A percentile compares a stretch with the other conserved stretches of the same genome.
Evolutionary conservation across 2,888 invertebrate genomes (phyloP).

Genomic region (Pseudococcus longispinus): DNA sequence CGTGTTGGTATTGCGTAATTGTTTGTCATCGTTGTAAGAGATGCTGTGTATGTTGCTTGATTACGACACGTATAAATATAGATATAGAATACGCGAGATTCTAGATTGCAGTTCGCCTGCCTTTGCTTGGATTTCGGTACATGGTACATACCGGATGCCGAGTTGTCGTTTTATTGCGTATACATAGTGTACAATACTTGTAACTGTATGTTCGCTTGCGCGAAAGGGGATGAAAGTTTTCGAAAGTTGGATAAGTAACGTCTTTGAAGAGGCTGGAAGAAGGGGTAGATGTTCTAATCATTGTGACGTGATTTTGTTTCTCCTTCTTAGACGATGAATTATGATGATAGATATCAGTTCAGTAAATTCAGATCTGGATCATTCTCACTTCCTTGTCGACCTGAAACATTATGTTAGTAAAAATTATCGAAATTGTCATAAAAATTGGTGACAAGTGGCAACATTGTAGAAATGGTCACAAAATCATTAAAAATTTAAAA

Average conservation of each 20-base stretch:
- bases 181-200: neutral
- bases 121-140: no score
- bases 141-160: neutral
- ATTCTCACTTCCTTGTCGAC: no score
- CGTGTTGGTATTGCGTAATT: slow-evolving; percentile 22
- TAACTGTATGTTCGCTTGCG: neutral
- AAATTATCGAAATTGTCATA: no score
- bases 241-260: neutral
- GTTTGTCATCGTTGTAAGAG: neutral
- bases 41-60: neutral
- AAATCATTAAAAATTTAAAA: no score
- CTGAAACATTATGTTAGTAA: no score
- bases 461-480: no score
- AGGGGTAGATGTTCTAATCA: no score
- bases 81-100: neutral
- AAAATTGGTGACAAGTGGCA: no score
- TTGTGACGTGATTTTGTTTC: no score
- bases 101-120: neutral
- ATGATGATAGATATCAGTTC: no score
- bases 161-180: neutral
- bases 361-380: no score
- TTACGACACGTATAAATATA: slow-evolving; percentile 6
- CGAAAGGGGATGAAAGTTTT: neutral
- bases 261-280: neutral
- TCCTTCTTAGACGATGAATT: no score